Conservation (phyloP, 2,113 vertebrate genomes). For the Procavia capensis region DNA sequence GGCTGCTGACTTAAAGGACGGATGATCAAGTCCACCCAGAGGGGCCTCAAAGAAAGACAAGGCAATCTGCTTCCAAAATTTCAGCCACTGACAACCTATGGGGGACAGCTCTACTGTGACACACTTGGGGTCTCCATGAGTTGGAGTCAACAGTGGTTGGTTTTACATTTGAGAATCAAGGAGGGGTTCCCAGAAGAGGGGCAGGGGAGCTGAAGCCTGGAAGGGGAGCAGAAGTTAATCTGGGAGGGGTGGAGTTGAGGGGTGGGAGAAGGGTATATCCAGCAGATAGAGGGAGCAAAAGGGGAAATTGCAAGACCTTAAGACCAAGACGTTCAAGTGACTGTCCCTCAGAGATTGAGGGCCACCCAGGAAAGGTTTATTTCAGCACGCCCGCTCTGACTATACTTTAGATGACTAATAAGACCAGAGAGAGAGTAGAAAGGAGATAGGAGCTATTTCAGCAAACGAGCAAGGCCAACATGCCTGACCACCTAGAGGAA, state of each 20-base stretch:
- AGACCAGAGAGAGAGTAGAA: neutral
- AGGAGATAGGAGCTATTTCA: neutral
- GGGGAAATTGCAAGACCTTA: neutral
- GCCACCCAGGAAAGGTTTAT: neutral
- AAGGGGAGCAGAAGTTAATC: neutral
- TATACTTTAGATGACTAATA: neutral
- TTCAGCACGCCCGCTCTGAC: neutral
- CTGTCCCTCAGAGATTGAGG: neutral
- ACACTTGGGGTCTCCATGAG: neutral
- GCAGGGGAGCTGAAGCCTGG: neutral
- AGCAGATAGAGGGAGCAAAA: neutral
- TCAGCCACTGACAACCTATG: neutral
- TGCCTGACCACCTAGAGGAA: neutral
- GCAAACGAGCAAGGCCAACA: fast-evolving
- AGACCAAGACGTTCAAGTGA: neutral
- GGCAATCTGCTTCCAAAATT: neutral
- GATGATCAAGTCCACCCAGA: neutral
- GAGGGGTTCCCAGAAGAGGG: neutral
- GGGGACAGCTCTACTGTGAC: neutral
- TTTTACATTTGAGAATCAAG: neutral
- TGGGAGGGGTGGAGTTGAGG: neutral
- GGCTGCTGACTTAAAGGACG: too few relatives aligned
- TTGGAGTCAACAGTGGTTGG: neutral
- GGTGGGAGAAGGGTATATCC: too few relatives aligned
- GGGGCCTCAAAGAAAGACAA: too few relatives aligned